phyloP scores from a whole-genome alignment of 2,113 vertebrate species.

The Nansenia antarctica region DNA sequence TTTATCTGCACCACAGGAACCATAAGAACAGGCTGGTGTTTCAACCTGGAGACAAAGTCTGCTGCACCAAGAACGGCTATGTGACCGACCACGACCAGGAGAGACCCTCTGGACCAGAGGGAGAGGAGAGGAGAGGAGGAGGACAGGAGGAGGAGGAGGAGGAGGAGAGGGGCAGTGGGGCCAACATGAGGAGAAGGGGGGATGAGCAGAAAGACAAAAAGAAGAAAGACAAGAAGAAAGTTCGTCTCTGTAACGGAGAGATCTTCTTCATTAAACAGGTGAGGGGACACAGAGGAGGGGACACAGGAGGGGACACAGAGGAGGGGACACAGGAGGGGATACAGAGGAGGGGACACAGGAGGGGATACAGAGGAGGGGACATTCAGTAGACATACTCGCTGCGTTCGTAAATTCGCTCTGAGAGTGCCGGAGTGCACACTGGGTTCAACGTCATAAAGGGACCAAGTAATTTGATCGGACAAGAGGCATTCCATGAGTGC shows the following conservation, averaged over 20 bases:
- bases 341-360: too few relatives aligned
- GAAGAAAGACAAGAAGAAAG: slow-evolving; percentile 43
- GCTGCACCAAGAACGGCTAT: slow-evolving; percentile 77
- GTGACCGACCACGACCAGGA: slow-evolving; percentile 60
- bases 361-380: too few relatives aligned
- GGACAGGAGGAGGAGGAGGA: not conserved
- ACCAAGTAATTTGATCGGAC: too few relatives aligned
- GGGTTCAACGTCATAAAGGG: too few relatives aligned
- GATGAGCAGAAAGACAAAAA: not conserved
- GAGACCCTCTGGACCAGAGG: not conserved
- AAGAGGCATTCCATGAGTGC: too few relatives aligned
- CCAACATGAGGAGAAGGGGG: not conserved
- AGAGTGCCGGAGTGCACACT: too few relatives aligned
- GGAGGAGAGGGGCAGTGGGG: slow-evolving; percentile 13
- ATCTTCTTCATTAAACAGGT: slow-evolving; percentile 83
- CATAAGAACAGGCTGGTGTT: slow-evolving; percentile 62
- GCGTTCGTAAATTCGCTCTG: too few relatives aligned
- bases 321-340: too few relatives aligned
- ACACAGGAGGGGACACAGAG: too few relatives aligned
- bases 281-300: too few relatives aligned
- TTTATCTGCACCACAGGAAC: slow-evolving; percentile 25
- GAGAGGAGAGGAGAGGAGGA: slow-evolving; percentile 2
- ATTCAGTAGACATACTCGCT: too few relatives aligned
- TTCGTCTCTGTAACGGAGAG: slow-evolving; percentile 84
- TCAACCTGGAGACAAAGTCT: slow-evolving; percentile 78